phyloP scores from a whole-genome alignment of 2,797 vertebrate species.

The Pelochelys cantorii region DNA sequence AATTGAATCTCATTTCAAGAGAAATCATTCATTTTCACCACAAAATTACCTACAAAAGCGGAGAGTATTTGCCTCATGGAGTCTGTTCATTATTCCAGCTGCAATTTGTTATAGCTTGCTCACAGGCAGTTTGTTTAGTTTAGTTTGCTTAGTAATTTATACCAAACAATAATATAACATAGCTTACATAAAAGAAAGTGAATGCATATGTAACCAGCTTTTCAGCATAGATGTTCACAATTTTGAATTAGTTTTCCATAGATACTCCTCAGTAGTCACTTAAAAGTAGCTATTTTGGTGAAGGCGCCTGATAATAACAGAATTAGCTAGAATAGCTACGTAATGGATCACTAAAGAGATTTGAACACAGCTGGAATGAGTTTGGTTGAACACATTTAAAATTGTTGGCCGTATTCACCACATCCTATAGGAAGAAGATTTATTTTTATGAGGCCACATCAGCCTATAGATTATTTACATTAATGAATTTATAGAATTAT shows the following conservation, averaged over 20 bases:
- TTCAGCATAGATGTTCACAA: not conserved
- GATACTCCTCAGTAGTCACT: not conserved
- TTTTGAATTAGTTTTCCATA: not conserved
- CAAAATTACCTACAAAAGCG: not conserved
- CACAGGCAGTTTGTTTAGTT: not conserved
- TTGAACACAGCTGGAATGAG: not conserved
- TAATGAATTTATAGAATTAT: not conserved
- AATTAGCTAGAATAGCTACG: not conserved
- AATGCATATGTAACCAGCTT: not conserved
- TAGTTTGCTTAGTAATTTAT: not conserved
- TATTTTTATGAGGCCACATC: not conserved
- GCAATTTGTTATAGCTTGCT: not conserved
- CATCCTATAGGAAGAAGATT: not conserved
- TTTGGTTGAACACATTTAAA: not conserved
- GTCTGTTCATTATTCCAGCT: not conserved
- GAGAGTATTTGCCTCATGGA: not conserved
- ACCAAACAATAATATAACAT: not conserved
- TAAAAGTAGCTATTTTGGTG: not conserved
- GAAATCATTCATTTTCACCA: not conserved
- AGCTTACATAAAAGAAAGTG: not conserved
- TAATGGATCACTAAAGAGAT: not conserved
- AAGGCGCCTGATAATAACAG: not conserved
- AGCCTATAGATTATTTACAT: not conserved
- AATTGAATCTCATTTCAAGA: not conserved
- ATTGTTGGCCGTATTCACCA: not conserved